phyloP scores from a whole-genome alignment of 2,113 vertebrate species.

The Centropristis striata region DNA sequence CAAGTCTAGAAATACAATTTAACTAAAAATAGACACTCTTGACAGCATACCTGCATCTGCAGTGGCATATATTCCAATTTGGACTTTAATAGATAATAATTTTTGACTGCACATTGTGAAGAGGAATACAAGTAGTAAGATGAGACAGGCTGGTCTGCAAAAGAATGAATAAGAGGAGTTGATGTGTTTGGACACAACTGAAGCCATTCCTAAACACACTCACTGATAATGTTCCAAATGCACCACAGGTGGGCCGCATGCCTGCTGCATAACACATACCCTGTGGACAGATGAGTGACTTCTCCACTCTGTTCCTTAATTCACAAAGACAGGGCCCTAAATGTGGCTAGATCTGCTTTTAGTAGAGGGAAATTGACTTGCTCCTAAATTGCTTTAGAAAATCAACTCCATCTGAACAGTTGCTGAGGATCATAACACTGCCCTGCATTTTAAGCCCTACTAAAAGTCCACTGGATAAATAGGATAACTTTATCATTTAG shows the following conservation, averaged over 20 bases:
- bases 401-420: neutral
- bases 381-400: neutral
- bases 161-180: neutral
- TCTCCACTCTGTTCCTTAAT: slow-evolving; percentile 9
- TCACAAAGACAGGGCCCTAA: slow-evolving; percentile 1
- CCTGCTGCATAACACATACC: slow-evolving; percentile 28
- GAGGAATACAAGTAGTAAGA: neutral
- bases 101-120: neutral
- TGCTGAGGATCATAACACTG: neutral
- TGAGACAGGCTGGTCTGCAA: neutral
- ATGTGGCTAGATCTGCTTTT: slow-evolving; percentile 16
- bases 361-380: neutral
- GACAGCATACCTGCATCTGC: neutral
- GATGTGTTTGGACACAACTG: slow-evolving; percentile 20
- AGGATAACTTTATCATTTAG: neutral
- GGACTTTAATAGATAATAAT: neutral
- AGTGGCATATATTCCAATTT: neutral
- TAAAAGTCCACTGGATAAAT: neutral
- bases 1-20: neutral
- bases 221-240: slow-evolving; percentile 20
- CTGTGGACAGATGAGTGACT: neutral
- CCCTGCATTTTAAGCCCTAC: neutral
- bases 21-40: neutral
- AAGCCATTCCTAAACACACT: neutral
- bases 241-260: slow-evolving; percentile 28